These are phyloP conservation scores for Rousettus madagascariensis DNA, from an alignment of 2,797 vertebrate genomes.

Conservation along the genomic window DNA sequence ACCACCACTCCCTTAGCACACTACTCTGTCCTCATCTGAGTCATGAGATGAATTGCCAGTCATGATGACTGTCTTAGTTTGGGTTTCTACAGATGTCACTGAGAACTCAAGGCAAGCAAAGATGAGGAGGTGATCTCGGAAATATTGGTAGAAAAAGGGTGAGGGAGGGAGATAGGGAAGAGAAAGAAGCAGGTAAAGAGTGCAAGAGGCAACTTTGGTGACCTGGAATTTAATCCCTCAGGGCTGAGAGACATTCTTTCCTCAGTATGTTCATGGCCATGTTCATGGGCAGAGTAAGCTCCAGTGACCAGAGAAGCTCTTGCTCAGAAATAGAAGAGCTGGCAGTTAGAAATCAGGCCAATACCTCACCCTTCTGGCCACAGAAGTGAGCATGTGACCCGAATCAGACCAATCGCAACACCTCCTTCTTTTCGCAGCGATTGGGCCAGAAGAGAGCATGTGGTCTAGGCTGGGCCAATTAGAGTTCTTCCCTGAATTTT, in stretches of 20 bases:
- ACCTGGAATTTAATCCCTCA: background rate
- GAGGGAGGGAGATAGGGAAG: background rate
- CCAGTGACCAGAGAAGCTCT: background rate
- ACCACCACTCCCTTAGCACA: background rate
- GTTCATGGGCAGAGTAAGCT: background rate
- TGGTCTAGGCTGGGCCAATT: background rate
- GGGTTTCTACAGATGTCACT: background rate
- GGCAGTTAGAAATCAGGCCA: background rate
- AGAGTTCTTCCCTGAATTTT: background rate
- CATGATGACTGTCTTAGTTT: background rate
- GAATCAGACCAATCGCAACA: background rate
- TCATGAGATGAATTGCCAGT: background rate
- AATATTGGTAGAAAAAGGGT: background rate
- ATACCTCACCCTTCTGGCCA: background rate
- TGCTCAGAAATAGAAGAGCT: background rate
- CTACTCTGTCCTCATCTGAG: background rate
- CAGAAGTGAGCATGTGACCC: background rate
- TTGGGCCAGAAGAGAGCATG: background rate
- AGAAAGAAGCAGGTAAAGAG: background rate
- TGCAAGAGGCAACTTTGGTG: background rate
- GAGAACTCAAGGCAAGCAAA: background rate
- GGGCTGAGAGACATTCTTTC: background rate
- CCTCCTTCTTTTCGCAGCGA: background rate
- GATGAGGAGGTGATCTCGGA: background rate
- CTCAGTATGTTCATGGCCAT: background rate